phyloP scores from a whole-genome alignment of 2,797 vertebrate species.

The Chaenodraco wilsoni region DNA sequence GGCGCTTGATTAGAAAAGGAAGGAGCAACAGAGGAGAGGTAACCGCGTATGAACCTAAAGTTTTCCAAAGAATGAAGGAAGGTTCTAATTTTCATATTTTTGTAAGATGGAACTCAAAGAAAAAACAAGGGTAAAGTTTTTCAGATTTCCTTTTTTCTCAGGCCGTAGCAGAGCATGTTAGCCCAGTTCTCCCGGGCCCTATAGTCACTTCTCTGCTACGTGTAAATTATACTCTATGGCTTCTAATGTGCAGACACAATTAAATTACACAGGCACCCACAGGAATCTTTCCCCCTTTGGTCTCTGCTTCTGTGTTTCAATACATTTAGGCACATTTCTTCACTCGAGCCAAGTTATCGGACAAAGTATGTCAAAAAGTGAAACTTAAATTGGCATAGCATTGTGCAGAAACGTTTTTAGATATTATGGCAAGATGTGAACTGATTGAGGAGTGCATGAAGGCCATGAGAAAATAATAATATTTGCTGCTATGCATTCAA shows the following conservation, averaged over 20 bases:
- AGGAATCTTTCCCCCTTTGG: slow-evolving; percentile 67
- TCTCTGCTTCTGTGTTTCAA: slow-evolving; percentile 71
- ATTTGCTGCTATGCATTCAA: not conserved
- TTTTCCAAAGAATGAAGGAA: slow-evolving; percentile 73
- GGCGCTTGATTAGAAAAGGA: slow-evolving; percentile 70
- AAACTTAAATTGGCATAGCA: slow-evolving; percentile 28
- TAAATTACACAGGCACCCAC: slow-evolving; percentile 76
- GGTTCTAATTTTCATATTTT: slow-evolving; percentile 78
- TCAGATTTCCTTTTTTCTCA: slow-evolving; percentile 29
- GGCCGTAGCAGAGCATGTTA: slow-evolving; percentile 49
- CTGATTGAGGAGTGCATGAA: slow-evolving; percentile 22
- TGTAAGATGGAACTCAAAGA: slow-evolving; percentile 56
- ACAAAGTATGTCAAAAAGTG: slow-evolving; percentile 32
- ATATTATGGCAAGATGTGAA: slow-evolving; percentile 24
- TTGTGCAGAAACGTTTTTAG: slow-evolving; percentile 10
- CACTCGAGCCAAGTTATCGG: slow-evolving; percentile 61
- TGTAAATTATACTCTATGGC: slow-evolving; percentile 73
- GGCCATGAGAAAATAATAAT: slow-evolving; percentile 2
- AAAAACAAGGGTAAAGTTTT: slow-evolving; percentile 46
- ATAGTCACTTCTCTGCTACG: slow-evolving; percentile 59
- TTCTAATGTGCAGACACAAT: slow-evolving; percentile 77
- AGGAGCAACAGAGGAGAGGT: slow-evolving; percentile 63
- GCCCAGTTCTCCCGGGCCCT: slow-evolving; percentile 54
- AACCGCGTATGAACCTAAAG: slow-evolving; percentile 73
- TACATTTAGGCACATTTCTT: slow-evolving; percentile 67